Conservation (phyloP, 2,888 invertebrate genomes). For the Cephonodes hylas region DNA sequence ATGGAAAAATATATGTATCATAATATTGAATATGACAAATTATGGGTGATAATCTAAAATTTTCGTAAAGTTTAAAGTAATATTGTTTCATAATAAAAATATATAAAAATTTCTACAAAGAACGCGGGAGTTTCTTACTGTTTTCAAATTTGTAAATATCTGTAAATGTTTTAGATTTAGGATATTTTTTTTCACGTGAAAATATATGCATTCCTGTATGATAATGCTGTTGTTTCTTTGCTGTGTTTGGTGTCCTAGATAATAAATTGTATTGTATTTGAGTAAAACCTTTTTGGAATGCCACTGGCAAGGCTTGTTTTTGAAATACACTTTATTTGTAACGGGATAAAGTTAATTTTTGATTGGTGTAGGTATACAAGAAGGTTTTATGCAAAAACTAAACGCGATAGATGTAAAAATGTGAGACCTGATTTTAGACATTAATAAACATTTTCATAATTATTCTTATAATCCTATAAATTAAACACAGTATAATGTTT, state of each 20-base stretch:
- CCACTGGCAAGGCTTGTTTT: not conserved
- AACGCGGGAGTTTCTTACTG: not conserved
- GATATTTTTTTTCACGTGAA: constrained; percentile 22
- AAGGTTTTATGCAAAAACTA: not conserved
- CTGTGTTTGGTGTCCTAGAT: constrained; percentile 71
- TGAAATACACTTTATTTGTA: not conserved
- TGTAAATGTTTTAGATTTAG: constrained; percentile 32
- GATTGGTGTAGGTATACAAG: not conserved
- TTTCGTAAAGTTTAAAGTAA: not conserved
- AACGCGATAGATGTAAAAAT: constrained; percentile 30
- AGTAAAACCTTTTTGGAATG: constrained; percentile 7
- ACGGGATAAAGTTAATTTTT: not conserved
- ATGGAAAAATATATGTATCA: constrained; percentile 1
- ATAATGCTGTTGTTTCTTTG: constrained; percentile 62
- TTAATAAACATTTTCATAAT: constrained; percentile 32
- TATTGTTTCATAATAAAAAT: not conserved
- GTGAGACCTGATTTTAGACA: constrained; percentile 60
- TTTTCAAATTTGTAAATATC: constrained; percentile 9
- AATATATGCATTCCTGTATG: constrained; percentile 56
- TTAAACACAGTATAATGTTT: constrained; percentile 14
- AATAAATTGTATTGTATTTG: constrained; percentile 36
- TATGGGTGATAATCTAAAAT: not conserved
- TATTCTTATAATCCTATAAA: constrained; percentile 24
- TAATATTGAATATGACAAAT: constrained; percentile 2
- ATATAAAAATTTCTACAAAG: constrained; percentile 1